Conservation (phyloP, 2,888 invertebrate genomes). For the Sinopyrophorus schimmeli region DNA sequence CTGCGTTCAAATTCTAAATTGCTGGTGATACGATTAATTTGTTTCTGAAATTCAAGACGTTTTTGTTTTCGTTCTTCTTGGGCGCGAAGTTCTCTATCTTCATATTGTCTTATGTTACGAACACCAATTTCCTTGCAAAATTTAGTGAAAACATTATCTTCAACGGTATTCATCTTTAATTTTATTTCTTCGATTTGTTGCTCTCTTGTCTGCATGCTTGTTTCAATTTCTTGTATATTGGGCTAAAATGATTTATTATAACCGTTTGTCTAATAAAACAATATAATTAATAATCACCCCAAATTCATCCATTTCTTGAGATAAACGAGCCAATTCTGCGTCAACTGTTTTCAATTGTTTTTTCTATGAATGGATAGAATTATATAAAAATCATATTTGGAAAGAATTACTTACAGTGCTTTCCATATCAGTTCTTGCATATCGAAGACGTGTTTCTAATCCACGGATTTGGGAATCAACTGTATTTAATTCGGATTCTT, state of each 20-base stretch:
- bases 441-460: conserved; percentile 89
- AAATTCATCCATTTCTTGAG: conserved; percentile 69
- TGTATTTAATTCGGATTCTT: conserved; percentile 97
- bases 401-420: conserved; percentile 68
- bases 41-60: conserved; percentile 94
- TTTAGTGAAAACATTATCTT: conserved; percentile 91
- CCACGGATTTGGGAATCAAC: conserved; percentile 96
- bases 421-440: conserved; percentile 88
- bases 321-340: conserved; percentile 66
- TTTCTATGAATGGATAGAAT: conserved; percentile 52
- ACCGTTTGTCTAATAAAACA: background rate
- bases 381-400: conserved; percentile 2
- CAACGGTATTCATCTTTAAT: conserved; percentile 94
- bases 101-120: conserved; percentile 96
- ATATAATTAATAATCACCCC: conserved; percentile 58
- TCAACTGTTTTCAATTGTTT: conserved; percentile 74
- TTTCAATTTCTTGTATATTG: conserved; percentile 71
- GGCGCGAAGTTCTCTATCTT: conserved; percentile 92
- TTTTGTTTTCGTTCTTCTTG: conserved; percentile 95
- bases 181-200: conserved; percentile 88
- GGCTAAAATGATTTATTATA: conserved; percentile 55
- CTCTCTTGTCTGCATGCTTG: conserved; percentile 71
- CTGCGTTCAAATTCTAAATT: conserved; percentile 96
- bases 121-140: conserved; percentile 96
- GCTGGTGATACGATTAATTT: conserved; percentile 89